Evolutionary conservation across 2,113 vertebrate genomes (phyloP).

Genomic region (Brienomyrus brachyistius): DNA sequence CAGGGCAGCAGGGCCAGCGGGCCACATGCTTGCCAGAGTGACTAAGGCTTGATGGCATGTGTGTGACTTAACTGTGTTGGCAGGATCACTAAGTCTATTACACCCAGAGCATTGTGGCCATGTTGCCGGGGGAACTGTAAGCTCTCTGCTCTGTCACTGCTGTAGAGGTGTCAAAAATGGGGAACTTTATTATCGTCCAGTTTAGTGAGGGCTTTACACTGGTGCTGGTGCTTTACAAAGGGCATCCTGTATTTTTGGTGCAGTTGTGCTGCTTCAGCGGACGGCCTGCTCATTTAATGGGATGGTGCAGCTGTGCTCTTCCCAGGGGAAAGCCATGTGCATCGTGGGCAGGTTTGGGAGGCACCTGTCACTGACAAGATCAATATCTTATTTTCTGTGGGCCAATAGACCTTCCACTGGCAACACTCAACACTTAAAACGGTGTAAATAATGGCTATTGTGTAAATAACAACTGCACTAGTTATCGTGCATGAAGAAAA

Average conservation of each 20-base stretch:
- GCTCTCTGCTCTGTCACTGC: background rate
- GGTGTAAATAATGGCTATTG: background rate
- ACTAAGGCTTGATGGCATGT: background rate
- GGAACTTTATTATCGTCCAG: background rate
- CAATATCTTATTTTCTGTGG: background rate
- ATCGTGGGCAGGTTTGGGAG: background rate
- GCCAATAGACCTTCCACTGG: background rate
- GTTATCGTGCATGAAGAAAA: background rate
- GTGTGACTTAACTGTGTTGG: constrained; percentile 10
- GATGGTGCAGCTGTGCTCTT: background rate
- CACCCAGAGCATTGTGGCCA: background rate
- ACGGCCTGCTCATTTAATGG: background rate
- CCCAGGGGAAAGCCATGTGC: background rate
- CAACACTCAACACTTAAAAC: background rate
- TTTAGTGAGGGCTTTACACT: background rate
- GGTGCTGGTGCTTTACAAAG: background rate
- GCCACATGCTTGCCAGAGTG: background rate
- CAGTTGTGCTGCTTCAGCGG: background rate
- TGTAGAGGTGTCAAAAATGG: background rate
- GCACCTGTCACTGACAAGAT: background rate
- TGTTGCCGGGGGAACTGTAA: background rate
- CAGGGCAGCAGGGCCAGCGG: background rate
- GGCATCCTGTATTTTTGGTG: background rate
- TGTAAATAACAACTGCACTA: background rate
- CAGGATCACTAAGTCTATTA: background rate